phyloP scores from a whole-genome alignment of 2,888 invertebrate species.

The Idaea aversata region DNA sequence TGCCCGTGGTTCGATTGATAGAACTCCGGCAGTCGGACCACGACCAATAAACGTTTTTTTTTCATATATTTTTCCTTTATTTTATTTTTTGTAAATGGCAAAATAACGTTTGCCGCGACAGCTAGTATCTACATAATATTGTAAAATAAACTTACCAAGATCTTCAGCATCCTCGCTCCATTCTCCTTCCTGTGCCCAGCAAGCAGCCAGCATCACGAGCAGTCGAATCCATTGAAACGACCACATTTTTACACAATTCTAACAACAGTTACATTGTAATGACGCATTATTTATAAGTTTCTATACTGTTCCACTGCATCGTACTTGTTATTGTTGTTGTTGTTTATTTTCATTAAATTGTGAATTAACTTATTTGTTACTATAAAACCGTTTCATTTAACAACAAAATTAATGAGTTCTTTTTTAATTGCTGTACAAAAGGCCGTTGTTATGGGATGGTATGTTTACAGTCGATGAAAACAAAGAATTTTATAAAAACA shows the following conservation, averaged over 20 bases:
- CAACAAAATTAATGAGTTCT: not conserved
- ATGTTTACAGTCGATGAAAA: not conserved
- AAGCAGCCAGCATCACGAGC: constrained; percentile 66
- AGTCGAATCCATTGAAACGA: constrained; percentile 68
- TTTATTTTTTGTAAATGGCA: too few relatives aligned
- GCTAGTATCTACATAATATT: too few relatives aligned
- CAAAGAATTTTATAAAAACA: not conserved
- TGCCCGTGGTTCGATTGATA: too few relatives aligned
- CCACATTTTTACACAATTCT: constrained; percentile 62
- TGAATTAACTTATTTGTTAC: not conserved
- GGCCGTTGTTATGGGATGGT: not conserved
- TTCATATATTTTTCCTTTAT: too few relatives aligned
- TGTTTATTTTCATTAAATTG: not conserved
- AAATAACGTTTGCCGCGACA: too few relatives aligned
- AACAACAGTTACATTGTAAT: constrained; percentile 33
- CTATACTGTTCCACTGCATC: constrained; percentile 19
- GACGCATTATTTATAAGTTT: constrained; percentile 32
- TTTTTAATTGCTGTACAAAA: not conserved
- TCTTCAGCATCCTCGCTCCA: constrained; percentile 77
- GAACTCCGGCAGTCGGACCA: too few relatives aligned
- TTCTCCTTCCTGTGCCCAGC: constrained; percentile 75
- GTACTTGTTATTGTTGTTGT: not conserved
- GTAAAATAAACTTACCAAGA: constrained; percentile 70
- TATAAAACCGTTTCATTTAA: not conserved
- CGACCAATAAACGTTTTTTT: too few relatives aligned